Conservation (phyloP, 2,113 vertebrate species). For the Zonotrichia leucophrys region DNA sequence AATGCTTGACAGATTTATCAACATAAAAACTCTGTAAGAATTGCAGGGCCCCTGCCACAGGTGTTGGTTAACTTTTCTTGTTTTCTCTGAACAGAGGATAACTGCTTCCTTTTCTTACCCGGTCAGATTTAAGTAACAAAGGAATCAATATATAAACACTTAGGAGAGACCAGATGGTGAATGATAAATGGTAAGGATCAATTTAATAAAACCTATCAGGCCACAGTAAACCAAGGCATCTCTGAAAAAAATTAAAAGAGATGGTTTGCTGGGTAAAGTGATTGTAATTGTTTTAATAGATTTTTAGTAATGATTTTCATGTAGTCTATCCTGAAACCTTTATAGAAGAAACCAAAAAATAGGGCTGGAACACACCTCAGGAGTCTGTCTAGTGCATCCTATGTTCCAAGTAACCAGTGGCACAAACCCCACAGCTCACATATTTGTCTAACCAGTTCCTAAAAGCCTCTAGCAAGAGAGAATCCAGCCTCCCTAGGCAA, state of each 20-base stretch:
- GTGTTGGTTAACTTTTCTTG: not conserved
- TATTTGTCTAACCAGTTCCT: not conserved
- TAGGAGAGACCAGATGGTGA: not conserved
- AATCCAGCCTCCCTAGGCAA: not conserved
- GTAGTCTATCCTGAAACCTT: not conserved
- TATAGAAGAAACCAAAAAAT: not conserved
- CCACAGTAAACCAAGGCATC: not conserved
- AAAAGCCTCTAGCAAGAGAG: not conserved
- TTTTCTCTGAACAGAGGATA: not conserved
- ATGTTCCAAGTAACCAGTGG: not conserved
- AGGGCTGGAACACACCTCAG: not conserved
- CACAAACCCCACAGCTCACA: not conserved
- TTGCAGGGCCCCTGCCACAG: not conserved
- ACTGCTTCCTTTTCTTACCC: not conserved
- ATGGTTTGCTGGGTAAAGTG: not conserved
- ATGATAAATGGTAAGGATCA: slow-evolving; percentile 3
- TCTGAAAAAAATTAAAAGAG: not conserved
- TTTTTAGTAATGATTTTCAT: not conserved
- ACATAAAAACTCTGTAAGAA: not conserved
- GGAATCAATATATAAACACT: slow-evolving; percentile 1
- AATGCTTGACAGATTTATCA: not conserved
- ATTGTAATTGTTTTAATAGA: not conserved
- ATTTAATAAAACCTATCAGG: not conserved
- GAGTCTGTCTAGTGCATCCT: not conserved
- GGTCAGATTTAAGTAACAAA: slow-evolving; percentile 4